These are phyloP conservation scores for Pecten maximus DNA, from an alignment of 2,888 invertebrate genomes.

Conservation along the genomic window DNA sequence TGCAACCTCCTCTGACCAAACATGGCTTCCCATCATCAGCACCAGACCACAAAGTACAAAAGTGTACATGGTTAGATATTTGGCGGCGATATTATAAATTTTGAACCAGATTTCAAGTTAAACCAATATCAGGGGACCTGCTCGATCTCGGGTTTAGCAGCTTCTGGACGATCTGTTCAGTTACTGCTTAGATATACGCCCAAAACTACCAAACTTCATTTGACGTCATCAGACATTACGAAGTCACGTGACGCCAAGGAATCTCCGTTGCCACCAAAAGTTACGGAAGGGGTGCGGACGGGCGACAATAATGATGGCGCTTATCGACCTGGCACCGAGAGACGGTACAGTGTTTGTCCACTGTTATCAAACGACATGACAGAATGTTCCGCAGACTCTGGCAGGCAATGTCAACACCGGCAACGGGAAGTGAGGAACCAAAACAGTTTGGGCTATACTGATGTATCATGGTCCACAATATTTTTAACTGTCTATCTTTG, in stretches of 20 bases:
- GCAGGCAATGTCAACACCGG: not conserved
- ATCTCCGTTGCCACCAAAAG: conserved; percentile 9
- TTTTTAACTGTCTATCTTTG: not conserved
- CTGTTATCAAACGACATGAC: not conserved
- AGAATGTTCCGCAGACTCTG: not conserved
- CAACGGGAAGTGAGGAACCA: not conserved
- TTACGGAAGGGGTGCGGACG: conserved; percentile 30
- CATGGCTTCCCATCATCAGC: not conserved
- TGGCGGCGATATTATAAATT: not conserved
- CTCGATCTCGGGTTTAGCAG: not conserved
- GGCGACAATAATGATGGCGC: not conserved
- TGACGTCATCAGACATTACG: conserved; percentile 16
- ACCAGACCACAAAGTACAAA: not conserved
- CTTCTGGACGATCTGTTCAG: not conserved
- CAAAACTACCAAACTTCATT: not conserved
- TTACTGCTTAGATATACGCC: not conserved
- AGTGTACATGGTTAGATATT: not conserved
- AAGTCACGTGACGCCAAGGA: not conserved
- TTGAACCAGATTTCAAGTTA: not conserved
- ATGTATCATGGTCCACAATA: not conserved
- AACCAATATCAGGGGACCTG: not conserved
- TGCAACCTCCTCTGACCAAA: not conserved
- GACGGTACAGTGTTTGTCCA: conserved; percentile 23
- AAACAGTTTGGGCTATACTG: not conserved
- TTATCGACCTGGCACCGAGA: not conserved